A percentile compares a stretch with the other conserved stretches of the same genome.
Conservation (phyloP, 2,888 invertebrate species). For the Drosophila picticornis region DNA sequence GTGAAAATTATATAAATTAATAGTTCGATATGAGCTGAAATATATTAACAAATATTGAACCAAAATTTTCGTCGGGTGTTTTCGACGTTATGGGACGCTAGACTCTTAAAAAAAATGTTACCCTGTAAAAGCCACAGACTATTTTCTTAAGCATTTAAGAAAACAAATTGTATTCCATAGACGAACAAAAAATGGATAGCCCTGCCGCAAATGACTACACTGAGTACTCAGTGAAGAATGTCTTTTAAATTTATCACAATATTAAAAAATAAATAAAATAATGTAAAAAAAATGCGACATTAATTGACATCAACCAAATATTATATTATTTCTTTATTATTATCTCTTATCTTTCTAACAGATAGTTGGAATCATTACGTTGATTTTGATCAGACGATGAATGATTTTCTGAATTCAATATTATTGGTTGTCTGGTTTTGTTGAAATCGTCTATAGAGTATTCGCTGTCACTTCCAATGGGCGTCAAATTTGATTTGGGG, state of each 20-base stretch:
- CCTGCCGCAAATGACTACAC: neutral
- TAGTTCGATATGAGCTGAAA: constrained; percentile 2
- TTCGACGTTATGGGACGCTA: neutral
- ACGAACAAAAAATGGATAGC: neutral
- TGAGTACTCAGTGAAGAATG: neutral
- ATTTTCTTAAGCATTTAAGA: neutral
- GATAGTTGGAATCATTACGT: neutral
- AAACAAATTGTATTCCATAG: neutral
- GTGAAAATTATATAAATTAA: constrained; percentile 18
- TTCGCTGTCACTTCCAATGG: neutral
- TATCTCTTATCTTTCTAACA: neutral
- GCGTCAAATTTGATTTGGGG: neutral
- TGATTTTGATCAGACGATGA: neutral
- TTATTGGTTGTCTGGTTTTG: neutral
- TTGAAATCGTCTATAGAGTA: neutral
- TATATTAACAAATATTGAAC: neutral
- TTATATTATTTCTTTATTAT: too few species aligned
- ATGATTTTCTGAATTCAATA: neutral
- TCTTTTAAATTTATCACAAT: neutral
- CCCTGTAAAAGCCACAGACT: neutral
- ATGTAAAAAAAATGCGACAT: neutral
- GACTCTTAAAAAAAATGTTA: neutral
- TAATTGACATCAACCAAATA: neutral
- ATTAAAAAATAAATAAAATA: neutral
- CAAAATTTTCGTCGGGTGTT: neutral